Evolutionary conservation across 2,113 vertebrate genomes (phyloP), one percentile per base, ranked within the genome.

Genomic region (Corythaixoides concolor): DNA sequence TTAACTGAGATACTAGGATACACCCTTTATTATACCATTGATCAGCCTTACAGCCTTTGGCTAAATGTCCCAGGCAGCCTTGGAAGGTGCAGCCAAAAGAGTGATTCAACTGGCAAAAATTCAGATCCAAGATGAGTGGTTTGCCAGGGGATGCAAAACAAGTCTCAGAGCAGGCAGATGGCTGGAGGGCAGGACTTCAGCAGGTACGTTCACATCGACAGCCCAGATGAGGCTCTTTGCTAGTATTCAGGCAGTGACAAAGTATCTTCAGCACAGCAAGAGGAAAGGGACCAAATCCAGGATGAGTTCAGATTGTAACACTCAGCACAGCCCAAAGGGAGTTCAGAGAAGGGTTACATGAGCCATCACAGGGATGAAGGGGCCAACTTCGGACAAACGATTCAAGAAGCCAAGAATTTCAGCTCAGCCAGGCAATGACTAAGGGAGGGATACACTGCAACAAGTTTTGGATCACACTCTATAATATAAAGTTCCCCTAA

Each of bases 351-450:
- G 77, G 93, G 94, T 85, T 93, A 78, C 60, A 70, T 78, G 92
- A 95, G 84, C 88, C 74, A 95, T 94, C 78, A 64, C 70, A 60
- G 75, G 89, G 70, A 95, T 1, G 0, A 86, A 85, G 35, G 66
- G 69, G 95, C 94, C 96, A 96, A 63, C 85, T 89, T 92, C 2
- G 30, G 92, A 95, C 83, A 93, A 90, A 97, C 95, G 81, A 97
- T 78, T 91, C 91, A 96, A 93, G 92, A 90, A 86, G 88, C 87
- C 86, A 96, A 97, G 69, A 91, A 96, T 97, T 96, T 95, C 78
- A 91, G 85, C 80, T 91, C 93, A 85, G 95, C 92, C 79, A 91
- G 80, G 81, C 96, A 80, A 69, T 90, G 79, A 96, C 84, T 90
- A 92, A 93, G 73, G 76, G 56, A 95, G 59, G 15, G 55, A 95